Base-by-base conservation (phyloP, 2,888 invertebrate genomes). In the Asteroscopus sphinx region DNA sequence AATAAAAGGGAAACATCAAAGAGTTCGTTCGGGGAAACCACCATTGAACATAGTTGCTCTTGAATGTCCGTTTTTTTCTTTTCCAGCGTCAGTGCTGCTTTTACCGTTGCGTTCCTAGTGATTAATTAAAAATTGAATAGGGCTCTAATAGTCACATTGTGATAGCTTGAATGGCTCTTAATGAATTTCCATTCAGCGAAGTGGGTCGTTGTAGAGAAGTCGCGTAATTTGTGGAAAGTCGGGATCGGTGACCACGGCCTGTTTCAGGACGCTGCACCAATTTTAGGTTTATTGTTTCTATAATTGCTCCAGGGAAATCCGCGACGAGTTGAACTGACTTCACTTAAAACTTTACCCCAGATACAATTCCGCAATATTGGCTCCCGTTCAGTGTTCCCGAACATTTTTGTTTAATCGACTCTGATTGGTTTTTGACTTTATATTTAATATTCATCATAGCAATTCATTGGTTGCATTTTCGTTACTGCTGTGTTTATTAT, bases 221-320 rank as follows among this genome's bases (percentile, higher is more conserved):
- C 84, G 77, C 73, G 79, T 91, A 90, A 90, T 90, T 90, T 88
- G 85, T 85, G 86, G 86, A 82, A 88, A 91, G 84, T 87, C 85
- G 82, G 77, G 89, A 88, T 88, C 86, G 81, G 89, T 88, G 88
- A 89, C 91, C 89, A 86, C 87, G 77, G 81, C 76, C 77, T 76
- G 77, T 81, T 83, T 80, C 82, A 82, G 85, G 81, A 83, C 80
- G 78, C 83, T 87, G 89, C 88, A 85, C 88, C 86, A 92, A 92
- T 92, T 93, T 91, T 87, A 90, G 86, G 85, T 91, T 92, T 90
- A 93, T 93, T 93, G 93, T 93, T 91, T 91, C 89, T 81, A 88
- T 92, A 93, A 93, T 92, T 92, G 88, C 91, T 92, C 87, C 75
- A 83, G 86, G 87, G 83, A 87, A 87, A 86, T 87, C 81, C 77